Percentiles rank a stretch among this genome's conserved stretches.
Conservation (phyloP, 2,113 vertebrate genomes). For the Stigmatopora argus region DNA sequence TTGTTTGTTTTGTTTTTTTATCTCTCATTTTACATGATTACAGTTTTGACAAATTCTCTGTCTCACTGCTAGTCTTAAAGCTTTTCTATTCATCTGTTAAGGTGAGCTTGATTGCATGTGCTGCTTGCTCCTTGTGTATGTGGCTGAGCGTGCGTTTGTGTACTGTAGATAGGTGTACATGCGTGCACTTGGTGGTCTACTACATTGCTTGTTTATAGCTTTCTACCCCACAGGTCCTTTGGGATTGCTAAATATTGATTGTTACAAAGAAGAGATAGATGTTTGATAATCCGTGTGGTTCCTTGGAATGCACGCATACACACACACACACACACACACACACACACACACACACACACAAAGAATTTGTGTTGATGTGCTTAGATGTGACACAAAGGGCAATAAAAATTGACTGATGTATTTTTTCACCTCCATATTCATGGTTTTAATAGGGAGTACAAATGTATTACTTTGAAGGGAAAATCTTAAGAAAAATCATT, state of each 20-base stretch:
- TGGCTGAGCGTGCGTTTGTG: constrained; percentile 17
- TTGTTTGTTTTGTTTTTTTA: no score
- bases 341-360: constrained; percentile 18
- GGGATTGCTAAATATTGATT: constrained; percentile 99
- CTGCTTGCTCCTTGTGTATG: constrained; percentile 17
- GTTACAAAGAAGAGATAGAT: constrained; percentile 78
- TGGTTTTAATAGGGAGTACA: no score
- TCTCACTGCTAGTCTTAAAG: background rate
- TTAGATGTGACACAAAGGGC: constrained; percentile 7
- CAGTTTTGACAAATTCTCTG: constrained; percentile 27
- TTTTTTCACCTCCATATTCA: background rate
- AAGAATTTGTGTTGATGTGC: constrained; percentile 17
- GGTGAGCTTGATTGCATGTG: constrained; percentile 38
- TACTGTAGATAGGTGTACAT: background rate
- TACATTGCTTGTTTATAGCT: constrained; percentile 78
- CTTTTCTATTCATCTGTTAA: constrained; percentile 4
- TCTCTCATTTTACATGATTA: constrained; percentile 33
- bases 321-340: constrained; percentile 18
- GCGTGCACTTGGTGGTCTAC: constrained; percentile 33
- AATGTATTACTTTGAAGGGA: no score
- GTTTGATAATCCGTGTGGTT: constrained; percentile 58
- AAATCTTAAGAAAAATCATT: no score
- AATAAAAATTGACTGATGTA: background rate
- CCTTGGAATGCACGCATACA: constrained; percentile 69
- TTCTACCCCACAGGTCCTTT: constrained; percentile 84